Evolutionary conservation across 1,140 invertebrate genomes (phyloP).

Genomic region (Drosophila kurseongensis): DNA sequence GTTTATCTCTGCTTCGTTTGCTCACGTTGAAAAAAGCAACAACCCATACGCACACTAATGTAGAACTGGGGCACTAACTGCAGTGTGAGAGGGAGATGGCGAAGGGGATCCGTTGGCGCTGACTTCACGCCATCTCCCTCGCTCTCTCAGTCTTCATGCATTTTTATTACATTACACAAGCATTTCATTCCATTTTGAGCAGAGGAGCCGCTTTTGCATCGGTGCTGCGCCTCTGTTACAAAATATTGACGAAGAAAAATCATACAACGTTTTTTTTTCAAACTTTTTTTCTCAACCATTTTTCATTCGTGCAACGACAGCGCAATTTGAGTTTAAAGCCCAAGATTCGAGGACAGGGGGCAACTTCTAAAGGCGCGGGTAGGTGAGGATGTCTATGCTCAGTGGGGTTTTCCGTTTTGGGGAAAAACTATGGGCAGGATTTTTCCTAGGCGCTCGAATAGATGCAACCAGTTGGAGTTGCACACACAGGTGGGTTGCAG

Average conservation of each 20-base stretch:
- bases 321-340: constrained; percentile 12
- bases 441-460: constrained; percentile 62
- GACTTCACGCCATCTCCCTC: constrained; percentile 17
- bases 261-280: constrained; percentile 82
- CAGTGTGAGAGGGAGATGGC: constrained; percentile 12
- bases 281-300: constrained; percentile 82
- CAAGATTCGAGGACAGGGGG: background rate
- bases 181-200: constrained; percentile 25
- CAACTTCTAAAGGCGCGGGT: constrained; percentile 5
- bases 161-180: constrained; percentile 69
- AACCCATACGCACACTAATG: constrained; percentile 16
- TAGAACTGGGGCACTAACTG: constrained; percentile 30
- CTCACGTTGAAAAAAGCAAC: constrained; percentile 25
- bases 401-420: constrained; percentile 47
- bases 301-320: constrained; percentile 65
- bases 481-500: constrained; percentile 40
- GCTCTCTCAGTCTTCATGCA: constrained; percentile 38
- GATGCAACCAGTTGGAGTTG: constrained; percentile 58
- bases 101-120: constrained; percentile 24
- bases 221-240: constrained; percentile 81
- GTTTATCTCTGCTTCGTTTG: constrained; percentile 20
- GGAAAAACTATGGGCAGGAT: constrained; percentile 71
- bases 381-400: constrained; percentile 4
- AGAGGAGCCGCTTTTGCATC: constrained; percentile 27
- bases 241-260: constrained; percentile 85